phyloP scores from a whole-genome alignment of 1,140 invertebrate species.

The Lepidostoma basale region DNA sequence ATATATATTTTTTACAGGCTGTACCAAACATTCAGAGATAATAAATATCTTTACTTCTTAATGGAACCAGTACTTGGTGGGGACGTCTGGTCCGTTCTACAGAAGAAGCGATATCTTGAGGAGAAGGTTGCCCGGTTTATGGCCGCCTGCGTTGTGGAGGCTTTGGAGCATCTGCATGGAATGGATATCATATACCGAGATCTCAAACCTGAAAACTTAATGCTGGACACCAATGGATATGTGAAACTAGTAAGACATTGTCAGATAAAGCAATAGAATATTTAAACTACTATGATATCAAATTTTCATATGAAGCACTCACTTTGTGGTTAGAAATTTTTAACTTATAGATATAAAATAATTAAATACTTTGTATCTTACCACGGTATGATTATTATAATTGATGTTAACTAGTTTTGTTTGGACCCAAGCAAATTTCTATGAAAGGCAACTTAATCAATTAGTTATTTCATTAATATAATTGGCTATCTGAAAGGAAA shows the following conservation, averaged over 20 bases:
- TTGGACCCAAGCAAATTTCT: not conserved
- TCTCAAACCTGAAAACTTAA: conserved; percentile 95
- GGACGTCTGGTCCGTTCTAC: conserved; percentile 96
- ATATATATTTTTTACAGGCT: conserved; percentile 66
- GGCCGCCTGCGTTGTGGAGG: conserved; percentile 89
- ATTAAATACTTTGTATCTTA: too few species aligned
- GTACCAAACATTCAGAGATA: conserved; percentile 92
- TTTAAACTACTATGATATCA: not conserved
- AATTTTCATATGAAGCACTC: too few species aligned
- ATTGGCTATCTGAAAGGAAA: too few species aligned
- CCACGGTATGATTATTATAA: too few species aligned
- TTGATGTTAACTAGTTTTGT: too few species aligned
- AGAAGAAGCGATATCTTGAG: conserved; percentile 81
- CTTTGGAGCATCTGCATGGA: conserved; percentile 87
- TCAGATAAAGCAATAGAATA: not conserved
- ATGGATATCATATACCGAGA: conserved; percentile 91
- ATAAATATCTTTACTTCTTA: conserved; percentile 95
- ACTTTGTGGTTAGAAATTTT: too few species aligned
- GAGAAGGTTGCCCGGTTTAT: conserved; percentile 87
- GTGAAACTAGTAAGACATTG: conserved; percentile 87
- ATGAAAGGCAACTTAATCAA: too few species aligned
- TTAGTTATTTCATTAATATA: not conserved
- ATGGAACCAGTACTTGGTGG: conserved; percentile 97
- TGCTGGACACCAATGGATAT: conserved; percentile 86
- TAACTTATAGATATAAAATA: too few species aligned